These are phyloP conservation scores for Marmota monax DNA, from an alignment of 2,113 vertebrate species.

Conservation along the genomic window DNA sequence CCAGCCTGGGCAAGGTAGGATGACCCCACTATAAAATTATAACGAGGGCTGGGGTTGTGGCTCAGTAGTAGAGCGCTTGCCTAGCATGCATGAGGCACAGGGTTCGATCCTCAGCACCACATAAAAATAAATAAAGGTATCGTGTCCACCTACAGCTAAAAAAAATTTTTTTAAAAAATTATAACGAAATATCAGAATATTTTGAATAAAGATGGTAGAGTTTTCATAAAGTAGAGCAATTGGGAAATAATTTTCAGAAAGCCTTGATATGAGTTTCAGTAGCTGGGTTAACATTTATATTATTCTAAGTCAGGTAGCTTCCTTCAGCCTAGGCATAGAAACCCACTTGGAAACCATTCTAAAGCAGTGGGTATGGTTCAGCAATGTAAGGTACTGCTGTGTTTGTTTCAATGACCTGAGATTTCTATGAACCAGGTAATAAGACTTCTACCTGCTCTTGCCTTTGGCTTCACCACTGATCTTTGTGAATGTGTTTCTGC, in stretches of 20 bases:
- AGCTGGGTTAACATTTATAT: background rate
- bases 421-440: background rate
- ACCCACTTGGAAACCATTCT: background rate
- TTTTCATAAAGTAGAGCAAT: background rate
- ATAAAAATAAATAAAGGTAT: no score
- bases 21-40: background rate
- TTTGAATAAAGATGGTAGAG: slow-evolving; percentile 6
- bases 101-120: no score
- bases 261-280: background rate
- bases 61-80: no score
- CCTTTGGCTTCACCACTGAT: background rate
- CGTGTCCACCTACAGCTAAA: no score
- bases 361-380: background rate
- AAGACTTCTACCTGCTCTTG: background rate
- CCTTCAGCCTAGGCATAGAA: background rate
- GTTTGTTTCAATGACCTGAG: background rate
- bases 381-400: background rate
- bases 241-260: slow-evolving; percentile 40
- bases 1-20: background rate
- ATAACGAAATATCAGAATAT: background rate
- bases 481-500: background rate
- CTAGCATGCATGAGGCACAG: no score
- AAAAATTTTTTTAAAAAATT: background rate
- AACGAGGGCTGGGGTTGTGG: no score
- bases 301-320: background rate